Conservation (phyloP, 2,113 vertebrate genomes). For the Oncorhynchus tshawytscha region DNA sequence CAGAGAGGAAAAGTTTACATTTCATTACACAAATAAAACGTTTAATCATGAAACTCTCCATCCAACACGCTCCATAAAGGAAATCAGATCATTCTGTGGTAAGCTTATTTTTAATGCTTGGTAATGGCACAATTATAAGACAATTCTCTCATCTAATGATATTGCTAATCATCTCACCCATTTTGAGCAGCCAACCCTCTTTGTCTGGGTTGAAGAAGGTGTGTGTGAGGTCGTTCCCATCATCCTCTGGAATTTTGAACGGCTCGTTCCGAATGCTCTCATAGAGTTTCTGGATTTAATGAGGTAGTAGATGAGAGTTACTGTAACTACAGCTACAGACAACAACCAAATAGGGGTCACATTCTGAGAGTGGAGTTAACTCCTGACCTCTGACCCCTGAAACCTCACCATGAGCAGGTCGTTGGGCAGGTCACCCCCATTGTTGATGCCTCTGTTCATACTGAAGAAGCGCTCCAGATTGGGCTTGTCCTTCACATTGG, state of each 20-base stretch:
- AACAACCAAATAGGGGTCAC: neutral
- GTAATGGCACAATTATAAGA: neutral
- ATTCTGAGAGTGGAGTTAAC: neutral
- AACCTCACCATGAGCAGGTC: constrained; percentile 83
- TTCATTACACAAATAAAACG: neutral
- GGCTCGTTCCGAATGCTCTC: constrained; percentile 92
- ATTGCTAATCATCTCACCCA: constrained; percentile 72
- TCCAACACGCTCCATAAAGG: neutral
- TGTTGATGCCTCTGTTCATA: constrained; percentile 91
- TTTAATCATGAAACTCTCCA: neutral
- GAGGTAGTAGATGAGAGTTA: too few species aligned
- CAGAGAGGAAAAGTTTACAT: neutral
- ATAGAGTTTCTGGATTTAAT: constrained; percentile 77
- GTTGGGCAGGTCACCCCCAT: constrained; percentile 80
- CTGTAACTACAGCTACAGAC: neutral
- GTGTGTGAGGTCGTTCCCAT: constrained; percentile 90
- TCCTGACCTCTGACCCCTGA: neutral
- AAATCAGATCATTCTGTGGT: neutral
- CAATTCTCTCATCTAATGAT: neutral
- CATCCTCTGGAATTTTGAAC: constrained; percentile 92
- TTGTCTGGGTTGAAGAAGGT: constrained; percentile 94
- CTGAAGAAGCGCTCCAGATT: constrained; percentile 84
- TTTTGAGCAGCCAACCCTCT: constrained; percentile 95
- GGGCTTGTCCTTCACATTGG: constrained; percentile 89
- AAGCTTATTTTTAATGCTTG: neutral